These are phyloP conservation scores for Bothrops jararaca DNA, from an alignment of 2,113 vertebrate genomes.

Conservation along the genomic window DNA sequence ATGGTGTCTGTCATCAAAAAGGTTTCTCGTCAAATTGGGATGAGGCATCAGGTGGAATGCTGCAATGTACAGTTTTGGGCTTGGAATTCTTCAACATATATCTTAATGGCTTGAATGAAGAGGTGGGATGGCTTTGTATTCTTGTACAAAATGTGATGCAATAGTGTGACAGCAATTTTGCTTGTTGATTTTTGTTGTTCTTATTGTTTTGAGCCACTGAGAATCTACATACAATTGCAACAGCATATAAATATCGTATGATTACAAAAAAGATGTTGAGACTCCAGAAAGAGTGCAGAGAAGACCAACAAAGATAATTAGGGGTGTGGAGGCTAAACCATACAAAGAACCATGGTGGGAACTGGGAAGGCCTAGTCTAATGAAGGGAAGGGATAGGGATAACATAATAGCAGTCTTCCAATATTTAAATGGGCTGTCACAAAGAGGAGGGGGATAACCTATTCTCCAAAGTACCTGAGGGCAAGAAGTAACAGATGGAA, in stretches of 20 bases:
- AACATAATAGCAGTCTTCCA: not conserved
- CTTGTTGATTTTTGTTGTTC: not conserved
- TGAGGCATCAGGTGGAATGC: not conserved
- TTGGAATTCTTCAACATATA: not conserved
- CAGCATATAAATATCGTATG: not conserved
- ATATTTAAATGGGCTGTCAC: not conserved
- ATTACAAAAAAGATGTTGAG: not conserved
- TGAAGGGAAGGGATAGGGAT: not conserved
- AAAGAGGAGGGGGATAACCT: not conserved
- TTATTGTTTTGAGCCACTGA: not conserved
- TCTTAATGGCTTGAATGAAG: not conserved
- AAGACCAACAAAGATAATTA: not conserved
- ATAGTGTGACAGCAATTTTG: not conserved
- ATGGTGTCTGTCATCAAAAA: not conserved
- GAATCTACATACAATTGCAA: not conserved
- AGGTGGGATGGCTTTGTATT: not conserved
- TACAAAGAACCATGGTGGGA: not conserved
- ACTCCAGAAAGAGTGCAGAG: not conserved
- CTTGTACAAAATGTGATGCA: not conserved
- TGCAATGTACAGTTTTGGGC: not conserved
- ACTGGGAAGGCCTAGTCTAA: not conserved
- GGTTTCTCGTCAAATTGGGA: not conserved
- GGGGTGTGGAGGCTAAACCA: not conserved
- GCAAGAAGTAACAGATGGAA: not conserved
- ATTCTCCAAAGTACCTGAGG: not conserved